These are phyloP conservation scores for Masticophis lateralis DNA, from an alignment of 2,797 vertebrate species.

Conservation along the genomic window DNA sequence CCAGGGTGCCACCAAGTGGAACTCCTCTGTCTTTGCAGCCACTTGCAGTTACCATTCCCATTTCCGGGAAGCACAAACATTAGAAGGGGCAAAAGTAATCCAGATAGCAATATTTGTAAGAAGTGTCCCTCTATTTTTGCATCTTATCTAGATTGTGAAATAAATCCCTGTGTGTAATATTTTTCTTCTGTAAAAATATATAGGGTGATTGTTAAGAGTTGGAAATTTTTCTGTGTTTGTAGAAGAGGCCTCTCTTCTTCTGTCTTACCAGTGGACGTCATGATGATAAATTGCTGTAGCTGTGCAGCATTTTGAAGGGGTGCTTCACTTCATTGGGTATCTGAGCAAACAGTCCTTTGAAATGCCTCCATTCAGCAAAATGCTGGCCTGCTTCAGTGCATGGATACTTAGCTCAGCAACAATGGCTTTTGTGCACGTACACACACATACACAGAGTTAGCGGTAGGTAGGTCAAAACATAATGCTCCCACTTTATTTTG, in stretches of 20 bases:
- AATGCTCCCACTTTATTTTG: background rate
- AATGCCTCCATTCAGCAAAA: background rate
- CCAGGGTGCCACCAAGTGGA: slow-evolving; percentile 32
- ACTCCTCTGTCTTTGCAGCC: slow-evolving; percentile 15
- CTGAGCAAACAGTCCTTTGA: background rate
- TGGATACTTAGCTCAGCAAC: background rate
- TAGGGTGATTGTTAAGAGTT: background rate
- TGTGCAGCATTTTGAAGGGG: background rate
- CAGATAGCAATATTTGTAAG: background rate
- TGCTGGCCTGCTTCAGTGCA: background rate
- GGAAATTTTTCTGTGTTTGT: background rate
- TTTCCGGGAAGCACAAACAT: background rate
- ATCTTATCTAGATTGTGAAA: background rate
- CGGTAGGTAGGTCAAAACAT: background rate
- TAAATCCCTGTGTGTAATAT: background rate
- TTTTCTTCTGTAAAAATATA: background rate
- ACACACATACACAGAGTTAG: background rate
- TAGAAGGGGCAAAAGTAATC: background rate
- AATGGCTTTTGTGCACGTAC: background rate
- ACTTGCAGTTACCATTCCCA: background rate
- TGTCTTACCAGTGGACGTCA: background rate
- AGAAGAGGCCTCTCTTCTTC: background rate
- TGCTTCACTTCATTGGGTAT: background rate
- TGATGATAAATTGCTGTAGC: background rate
- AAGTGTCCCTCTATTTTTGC: background rate